Conservation (phyloP, 2,797 vertebrate species). For the Liasis olivaceus region DNA sequence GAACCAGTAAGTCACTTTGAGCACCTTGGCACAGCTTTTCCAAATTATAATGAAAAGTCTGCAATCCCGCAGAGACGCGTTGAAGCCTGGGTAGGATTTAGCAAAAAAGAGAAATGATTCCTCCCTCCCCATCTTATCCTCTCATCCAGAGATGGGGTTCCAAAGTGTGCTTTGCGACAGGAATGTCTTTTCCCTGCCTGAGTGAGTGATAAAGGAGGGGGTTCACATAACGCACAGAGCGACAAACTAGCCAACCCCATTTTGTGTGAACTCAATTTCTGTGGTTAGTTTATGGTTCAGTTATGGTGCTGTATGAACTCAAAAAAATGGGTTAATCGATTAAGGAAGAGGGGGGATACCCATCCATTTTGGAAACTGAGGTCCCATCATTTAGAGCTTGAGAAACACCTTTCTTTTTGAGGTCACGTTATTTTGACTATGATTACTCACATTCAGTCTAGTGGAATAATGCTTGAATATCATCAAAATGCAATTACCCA, state of each 20-base stretch:
- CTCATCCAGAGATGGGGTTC: constrained; percentile 9
- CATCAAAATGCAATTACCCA: background rate
- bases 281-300: background rate
- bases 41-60: constrained; percentile 14
- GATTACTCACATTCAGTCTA: background rate
- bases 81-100: background rate
- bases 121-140: background rate
- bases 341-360: background rate
- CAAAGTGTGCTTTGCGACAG: background rate
- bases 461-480: background rate
- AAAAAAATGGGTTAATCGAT: background rate
- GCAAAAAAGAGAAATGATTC: background rate
- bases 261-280: background rate
- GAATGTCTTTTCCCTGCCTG: background rate
- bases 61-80: background rate
- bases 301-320: background rate
- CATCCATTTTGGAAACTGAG: background rate
- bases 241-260: background rate
- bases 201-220: background rate
- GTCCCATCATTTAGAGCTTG: background rate
- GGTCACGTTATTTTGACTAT: background rate
- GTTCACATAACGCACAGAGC: background rate
- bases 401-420: background rate
- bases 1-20: constrained; percentile 6
- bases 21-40: background rate